Conservation (phyloP, 2,797 vertebrate genomes). For the Epinephelus coioides region DNA sequence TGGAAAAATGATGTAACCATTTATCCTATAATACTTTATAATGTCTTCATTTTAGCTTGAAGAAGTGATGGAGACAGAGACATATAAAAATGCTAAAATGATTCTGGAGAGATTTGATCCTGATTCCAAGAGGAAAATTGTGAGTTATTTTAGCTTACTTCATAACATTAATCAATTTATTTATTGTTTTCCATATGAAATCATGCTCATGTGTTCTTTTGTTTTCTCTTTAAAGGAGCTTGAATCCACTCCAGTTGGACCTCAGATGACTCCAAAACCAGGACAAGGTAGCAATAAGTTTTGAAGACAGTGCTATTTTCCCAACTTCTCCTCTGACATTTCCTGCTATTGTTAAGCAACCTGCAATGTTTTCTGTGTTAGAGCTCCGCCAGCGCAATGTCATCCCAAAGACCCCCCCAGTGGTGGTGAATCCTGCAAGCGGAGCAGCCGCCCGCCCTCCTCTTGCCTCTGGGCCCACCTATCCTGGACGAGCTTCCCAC, state of each 20-base stretch:
- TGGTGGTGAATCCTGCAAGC: slow-evolving; percentile 70
- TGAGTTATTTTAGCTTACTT: slow-evolving; percentile 74
- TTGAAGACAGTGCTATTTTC: neutral
- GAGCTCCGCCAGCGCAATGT: slow-evolving; percentile 94
- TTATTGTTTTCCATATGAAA: slow-evolving; percentile 3
- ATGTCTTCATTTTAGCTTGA: slow-evolving; percentile 89
- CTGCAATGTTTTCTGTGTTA: slow-evolving; percentile 69
- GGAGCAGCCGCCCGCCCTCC: slow-evolving; percentile 84
- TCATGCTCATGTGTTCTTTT: slow-evolving; percentile 32
- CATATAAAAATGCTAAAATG: slow-evolving; percentile 97
- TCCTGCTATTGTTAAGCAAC: slow-evolving; percentile 26
- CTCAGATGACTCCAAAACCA: slow-evolving; percentile 90
- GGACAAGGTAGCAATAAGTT: slow-evolving; percentile 92
- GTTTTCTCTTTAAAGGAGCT: slow-evolving; percentile 87
- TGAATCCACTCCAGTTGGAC: slow-evolving; percentile 86
- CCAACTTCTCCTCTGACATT: neutral
- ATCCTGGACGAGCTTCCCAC: slow-evolving; percentile 84
- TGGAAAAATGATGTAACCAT: slow-evolving; percentile 12
- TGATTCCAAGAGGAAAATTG: slow-evolving; percentile 92
- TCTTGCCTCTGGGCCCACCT: slow-evolving; percentile 79
- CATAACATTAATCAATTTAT: neutral
- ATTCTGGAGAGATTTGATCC: slow-evolving; percentile 99
- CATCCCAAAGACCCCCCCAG: slow-evolving; percentile 86
- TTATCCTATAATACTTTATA: slow-evolving; percentile 1
- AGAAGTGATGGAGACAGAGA: slow-evolving; percentile 99